These are phyloP conservation scores for Stichopus chloronotus DNA, from an alignment of 35 echinoderm and acorn worm species.

Conservation along the genomic window DNA sequence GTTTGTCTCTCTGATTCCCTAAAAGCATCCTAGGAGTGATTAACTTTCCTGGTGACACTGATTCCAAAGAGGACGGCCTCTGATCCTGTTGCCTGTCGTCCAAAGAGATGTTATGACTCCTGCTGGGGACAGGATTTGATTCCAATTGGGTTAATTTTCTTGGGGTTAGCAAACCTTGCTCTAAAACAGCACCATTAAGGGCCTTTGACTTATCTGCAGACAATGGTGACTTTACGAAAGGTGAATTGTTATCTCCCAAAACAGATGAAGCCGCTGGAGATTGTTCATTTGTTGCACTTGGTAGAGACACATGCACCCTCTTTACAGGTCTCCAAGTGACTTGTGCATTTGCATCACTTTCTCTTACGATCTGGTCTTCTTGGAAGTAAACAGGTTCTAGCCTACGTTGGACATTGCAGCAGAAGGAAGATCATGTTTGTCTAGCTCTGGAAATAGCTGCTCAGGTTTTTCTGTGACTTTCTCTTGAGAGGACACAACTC, in stretches of 20 bases:
- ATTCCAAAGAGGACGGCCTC: background rate
- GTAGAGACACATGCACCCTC: slow-evolving; percentile 13
- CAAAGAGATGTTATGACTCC: background rate
- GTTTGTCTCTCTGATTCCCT: background rate
- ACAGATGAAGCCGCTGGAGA: background rate
- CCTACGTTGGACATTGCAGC: background rate
- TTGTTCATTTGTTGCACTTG: slow-evolving; percentile 42
- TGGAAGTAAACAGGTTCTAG: background rate
- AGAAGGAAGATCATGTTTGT: background rate
- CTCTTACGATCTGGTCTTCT: background rate
- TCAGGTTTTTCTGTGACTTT: background rate
- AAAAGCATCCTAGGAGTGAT: slow-evolving; percentile 33
- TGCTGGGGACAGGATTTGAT: no score
- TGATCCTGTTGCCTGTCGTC: background rate
- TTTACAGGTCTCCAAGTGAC: slow-evolving; percentile 33
- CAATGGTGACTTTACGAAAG: background rate
- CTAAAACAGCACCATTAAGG: background rate
- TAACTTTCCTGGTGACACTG: background rate
- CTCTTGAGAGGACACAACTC: background rate
- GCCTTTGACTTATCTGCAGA: background rate
- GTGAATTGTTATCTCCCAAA: background rate
- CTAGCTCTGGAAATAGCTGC: background rate
- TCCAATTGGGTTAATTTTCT: slow-evolving; percentile 23
- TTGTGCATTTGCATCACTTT: background rate
- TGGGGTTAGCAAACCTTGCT: slow-evolving; percentile 39